Evolutionary conservation across 2,797 vertebrate genomes (phyloP), one percentile per base, ranked within the genome.

Genomic region (Argentina silus): DNA sequence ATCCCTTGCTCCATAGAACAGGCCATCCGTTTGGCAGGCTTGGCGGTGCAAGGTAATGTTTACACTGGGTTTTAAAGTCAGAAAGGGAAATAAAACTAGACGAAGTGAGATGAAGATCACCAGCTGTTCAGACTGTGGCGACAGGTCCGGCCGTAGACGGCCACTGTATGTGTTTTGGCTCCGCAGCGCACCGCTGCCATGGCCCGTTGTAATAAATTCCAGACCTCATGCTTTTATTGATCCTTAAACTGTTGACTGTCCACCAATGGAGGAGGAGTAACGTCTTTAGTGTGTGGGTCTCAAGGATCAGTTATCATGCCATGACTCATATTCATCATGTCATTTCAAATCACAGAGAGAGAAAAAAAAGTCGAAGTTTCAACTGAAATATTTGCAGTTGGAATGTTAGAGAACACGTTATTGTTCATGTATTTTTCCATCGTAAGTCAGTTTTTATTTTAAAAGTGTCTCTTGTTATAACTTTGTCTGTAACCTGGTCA

Each of bases 1-100:
- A 96, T 99, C 93, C 94, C 96, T 59, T 99, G 97, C 88, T 94
- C 95, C 0, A 86, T 98, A 74, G 98, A 99, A 72, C 97, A 99
- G 92, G 96, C 96, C 72, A 92, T 98, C 86, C 96, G 94, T 74
- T 92, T 99, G 90, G 98, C 98, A 78, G 96, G 96, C 82, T 93
- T 99, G 87, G 97, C 98, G 78, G 97, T 98, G 85, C 98, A 99
- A 95, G 98, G 98, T 99, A 95, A 94, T 48, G 23, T 72, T 1
- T 76, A 47, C 69, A 19, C 36, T 27, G 68, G 14, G n/a, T 2
- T 45, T 64, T 23, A 36, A 61, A 27, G 27, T 15, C 11, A 61
- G 11, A 42, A 36, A 7, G 23, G 59, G 59, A 61, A 60, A 60
- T 60, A 0, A 11, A 60, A 64, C 17, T 45, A 27, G 12, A 27